These are phyloP conservation scores for Alcedo atthis DNA, from an alignment of 2,797 vertebrate species.

Conservation along the genomic window DNA sequence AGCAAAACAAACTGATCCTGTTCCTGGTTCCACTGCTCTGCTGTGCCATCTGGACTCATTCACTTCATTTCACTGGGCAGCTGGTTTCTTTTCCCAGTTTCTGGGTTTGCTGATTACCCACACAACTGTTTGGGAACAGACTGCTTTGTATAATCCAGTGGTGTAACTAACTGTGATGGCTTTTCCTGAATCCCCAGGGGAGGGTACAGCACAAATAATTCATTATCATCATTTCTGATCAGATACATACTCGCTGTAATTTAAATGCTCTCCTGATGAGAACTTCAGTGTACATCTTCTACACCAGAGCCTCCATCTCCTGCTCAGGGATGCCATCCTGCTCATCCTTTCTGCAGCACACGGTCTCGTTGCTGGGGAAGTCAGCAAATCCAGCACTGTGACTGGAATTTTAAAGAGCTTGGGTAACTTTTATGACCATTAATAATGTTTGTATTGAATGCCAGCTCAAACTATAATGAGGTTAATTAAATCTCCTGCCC, in stretches of 20 bases:
- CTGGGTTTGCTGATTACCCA: neutral
- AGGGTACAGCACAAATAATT: neutral
- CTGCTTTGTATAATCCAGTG: neutral
- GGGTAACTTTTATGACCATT: slow-evolving; percentile 49
- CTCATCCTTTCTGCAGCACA: neutral
- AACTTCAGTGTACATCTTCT: neutral
- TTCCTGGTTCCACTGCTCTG: neutral
- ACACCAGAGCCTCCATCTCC: neutral
- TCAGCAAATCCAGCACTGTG: slow-evolving; percentile 8
- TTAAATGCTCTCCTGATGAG: neutral
- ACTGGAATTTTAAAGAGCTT: slow-evolving; percentile 54
- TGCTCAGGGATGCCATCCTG: neutral
- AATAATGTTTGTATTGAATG: slow-evolving; percentile 53
- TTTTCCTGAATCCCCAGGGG: neutral
- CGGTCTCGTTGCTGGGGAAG: neutral
- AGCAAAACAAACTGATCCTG: neutral
- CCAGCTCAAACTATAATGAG: slow-evolving; percentile 12
- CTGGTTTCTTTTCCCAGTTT: neutral
- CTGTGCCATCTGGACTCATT: neutral
- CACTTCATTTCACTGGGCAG: neutral
- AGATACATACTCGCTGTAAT: neutral
- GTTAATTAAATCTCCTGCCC: slow-evolving; percentile 44
- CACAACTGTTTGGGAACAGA: neutral
- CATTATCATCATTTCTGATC: neutral
- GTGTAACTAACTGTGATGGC: rapidly evolving